Base-by-base conservation (phyloP, 1,140 invertebrate species). In the Dinoponera quadriceps region DNA sequence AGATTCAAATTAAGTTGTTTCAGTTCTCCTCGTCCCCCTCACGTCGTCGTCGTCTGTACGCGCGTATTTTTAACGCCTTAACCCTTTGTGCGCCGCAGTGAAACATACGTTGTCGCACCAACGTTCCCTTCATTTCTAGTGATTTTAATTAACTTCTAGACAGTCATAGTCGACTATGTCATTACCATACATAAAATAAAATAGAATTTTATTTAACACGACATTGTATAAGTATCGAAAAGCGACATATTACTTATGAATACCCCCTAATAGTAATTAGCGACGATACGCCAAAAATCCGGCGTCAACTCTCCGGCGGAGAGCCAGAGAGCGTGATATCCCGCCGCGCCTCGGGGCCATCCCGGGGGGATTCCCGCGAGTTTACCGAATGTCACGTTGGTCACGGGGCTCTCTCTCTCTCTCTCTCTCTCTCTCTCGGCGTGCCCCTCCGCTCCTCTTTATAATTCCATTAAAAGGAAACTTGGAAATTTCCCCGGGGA, bases 401-500 rank as follows among this genome's bases (percentile, higher is more conserved):
- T 85, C 84, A 82, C 82, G 68, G 29, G 3, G 38, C 63, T 44
- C 33, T n/a, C 33, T 44, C 33, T n/a, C 33, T 44, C 63, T 44
- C 33, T n/a, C 33, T 44, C 63, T 44, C 33, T n/a, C 33, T 44
- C 63, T 44, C 33, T n/a, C 33, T 44, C 16, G 51, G 51, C 60
- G 49, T 54, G 22, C 22, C 51, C 11, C 49, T 63, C 71, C 60
- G 54, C 72, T 88, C 57, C 89, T 89, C 89, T 90, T 90, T 90
- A 88, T 88, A 90, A 90, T 90, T 90, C 88, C 88, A 89, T 89
- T 90, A 89, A 90, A 86, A 89, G 85, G 84, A 90, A 89, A 89
- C 89, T 89, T 87, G 83, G 84, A 89, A 85, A 90, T 90, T 90
- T 90, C 88, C 88, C 88, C 25, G 44, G 84, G 69, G 88, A 90